Evolutionary conservation across 2,888 invertebrate species (phyloP), one percentile per base, ranked within the genome.

Genomic region (Crocallis elinguaria): DNA sequence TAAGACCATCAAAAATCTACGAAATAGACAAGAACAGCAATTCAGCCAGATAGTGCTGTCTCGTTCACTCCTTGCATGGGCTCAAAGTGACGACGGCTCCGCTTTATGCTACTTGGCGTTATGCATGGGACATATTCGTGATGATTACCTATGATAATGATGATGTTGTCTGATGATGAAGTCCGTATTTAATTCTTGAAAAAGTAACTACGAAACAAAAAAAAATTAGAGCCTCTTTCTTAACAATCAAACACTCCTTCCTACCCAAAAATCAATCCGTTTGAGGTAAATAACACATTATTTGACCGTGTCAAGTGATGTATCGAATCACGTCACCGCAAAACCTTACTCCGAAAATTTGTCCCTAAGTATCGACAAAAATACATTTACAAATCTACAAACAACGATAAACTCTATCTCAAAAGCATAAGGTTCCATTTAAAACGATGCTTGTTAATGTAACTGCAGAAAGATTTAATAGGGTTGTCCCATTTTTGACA

Each of bases 401-500:
- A 25, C 1, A 5, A 11, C 5, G 7, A 7, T 21, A 5, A 2
- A 4, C 35, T n/a, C 4, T 53, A 21, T 11, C 1, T n/a, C 9
- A 11, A 38, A 21, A 12, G 5, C 3, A 27, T 49, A 59, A 38
- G 36, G 51, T 25, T 27, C 7, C 41, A 27, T 25, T 33, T 54
- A 3, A 6, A 38, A 17, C 37, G 17, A 8, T 12, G 12, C 19
- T 37, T 37, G 33, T 5, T 7, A 7, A 29, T 3, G 14, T 4
- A 33, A 13, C 13, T 27, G 44, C 13, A 38, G 30, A 7, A 38
- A 38, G 19, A 19, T 4, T 29, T 30, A 49, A 38, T 52, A 56
- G 46, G 55, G 59, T 49, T 52, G 55, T 59, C 59, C 38, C 39
- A 38, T 44, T 49, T 44, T 39, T 37, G 32, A 52, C 30, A 41